A percentile compares a stretch with the other conserved stretches of the same genome.
These are phyloP conservation scores for Phaonia tiefii DNA, from an alignment of 2,888 invertebrate genomes.

Conservation along the genomic window DNA sequence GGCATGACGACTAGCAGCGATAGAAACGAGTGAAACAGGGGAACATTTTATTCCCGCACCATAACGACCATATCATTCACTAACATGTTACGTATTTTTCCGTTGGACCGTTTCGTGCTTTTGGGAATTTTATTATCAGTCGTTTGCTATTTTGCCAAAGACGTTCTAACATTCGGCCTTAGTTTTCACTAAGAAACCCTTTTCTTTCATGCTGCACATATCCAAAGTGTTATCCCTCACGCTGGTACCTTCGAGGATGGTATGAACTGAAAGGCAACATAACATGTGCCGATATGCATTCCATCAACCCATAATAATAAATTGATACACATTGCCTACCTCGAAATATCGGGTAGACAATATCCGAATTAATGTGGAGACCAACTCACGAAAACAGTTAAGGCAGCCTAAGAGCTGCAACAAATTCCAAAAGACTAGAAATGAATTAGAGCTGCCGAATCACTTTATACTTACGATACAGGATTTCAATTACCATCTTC, in stretches of 20 bases:
- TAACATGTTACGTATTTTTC: conserved; percentile 16
- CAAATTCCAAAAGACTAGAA: no score
- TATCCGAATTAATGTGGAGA: no score
- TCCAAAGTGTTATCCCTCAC: conserved; percentile 14
- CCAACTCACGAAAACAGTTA: no score
- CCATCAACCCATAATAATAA: no score
- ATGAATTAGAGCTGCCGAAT: no score
- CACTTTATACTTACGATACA: no score
- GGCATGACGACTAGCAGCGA: conserved; percentile 73
- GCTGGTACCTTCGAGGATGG: not conserved
- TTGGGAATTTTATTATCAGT: conserved; percentile 65
- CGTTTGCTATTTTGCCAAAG: conserved; percentile 54
- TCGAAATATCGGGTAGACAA: no score
- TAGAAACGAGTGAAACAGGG: conserved; percentile 29
- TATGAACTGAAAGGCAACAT: not conserved
- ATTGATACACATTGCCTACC: no score
- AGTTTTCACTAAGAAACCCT: conserved; percentile 14
- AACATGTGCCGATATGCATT: not conserved
- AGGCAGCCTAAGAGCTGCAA: no score
- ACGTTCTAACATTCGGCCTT: conserved; percentile 53
- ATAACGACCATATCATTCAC: conserved; percentile 37
- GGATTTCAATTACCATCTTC: no score
- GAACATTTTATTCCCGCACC: conserved; percentile 44
- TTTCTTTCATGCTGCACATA: conserved; percentile 45
- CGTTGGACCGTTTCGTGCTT: conserved; percentile 48